These are phyloP conservation scores for Sphecodes monilicornis DNA, from an alignment of 2,888 invertebrate genomes.

Conservation along the genomic window DNA sequence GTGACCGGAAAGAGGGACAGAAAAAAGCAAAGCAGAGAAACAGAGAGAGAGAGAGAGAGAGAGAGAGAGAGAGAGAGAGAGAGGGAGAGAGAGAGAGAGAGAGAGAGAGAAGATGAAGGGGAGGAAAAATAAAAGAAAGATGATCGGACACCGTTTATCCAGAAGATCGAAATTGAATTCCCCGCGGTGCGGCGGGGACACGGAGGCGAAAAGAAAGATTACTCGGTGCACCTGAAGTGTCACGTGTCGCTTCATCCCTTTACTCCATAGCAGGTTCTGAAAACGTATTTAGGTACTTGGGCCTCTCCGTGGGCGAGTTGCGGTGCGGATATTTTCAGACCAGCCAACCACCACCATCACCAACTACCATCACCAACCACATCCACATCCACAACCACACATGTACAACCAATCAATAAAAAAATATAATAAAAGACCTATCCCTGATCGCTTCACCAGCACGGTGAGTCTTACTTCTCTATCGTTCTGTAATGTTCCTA, in stretches of 20 bases:
- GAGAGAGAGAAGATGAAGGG: background rate
- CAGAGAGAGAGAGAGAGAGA: background rate
- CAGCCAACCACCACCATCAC: conserved; percentile 65
- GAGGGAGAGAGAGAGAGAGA: background rate
- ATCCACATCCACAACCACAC: conserved; percentile 75
- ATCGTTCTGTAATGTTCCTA: conserved; percentile 65
- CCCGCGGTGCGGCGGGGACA: conserved; percentile 1
- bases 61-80: background rate
- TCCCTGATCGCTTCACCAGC: conserved; percentile 81
- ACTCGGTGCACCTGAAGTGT: conserved; percentile 48
- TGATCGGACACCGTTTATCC: conserved; percentile 17
- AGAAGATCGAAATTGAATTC: conserved; percentile 48
- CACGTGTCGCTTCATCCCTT: conserved; percentile 69
- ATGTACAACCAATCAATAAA: conserved; percentile 71
- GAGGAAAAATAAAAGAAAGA: conserved; percentile 15
- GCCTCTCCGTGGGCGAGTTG: conserved; percentile 73
- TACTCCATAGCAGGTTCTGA: conserved; percentile 73
- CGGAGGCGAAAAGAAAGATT: conserved; percentile 37
- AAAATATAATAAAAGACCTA: conserved; percentile 69
- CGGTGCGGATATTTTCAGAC: conserved; percentile 78
- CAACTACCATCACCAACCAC: conserved; percentile 65
- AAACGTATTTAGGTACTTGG: conserved; percentile 75
- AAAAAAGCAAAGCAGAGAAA: background rate
- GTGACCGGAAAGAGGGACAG: background rate
- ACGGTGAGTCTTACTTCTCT: conserved; percentile 81